Base-by-base conservation (phyloP, 2,113 vertebrate species). In the Odobenus rosmarus region DNA sequence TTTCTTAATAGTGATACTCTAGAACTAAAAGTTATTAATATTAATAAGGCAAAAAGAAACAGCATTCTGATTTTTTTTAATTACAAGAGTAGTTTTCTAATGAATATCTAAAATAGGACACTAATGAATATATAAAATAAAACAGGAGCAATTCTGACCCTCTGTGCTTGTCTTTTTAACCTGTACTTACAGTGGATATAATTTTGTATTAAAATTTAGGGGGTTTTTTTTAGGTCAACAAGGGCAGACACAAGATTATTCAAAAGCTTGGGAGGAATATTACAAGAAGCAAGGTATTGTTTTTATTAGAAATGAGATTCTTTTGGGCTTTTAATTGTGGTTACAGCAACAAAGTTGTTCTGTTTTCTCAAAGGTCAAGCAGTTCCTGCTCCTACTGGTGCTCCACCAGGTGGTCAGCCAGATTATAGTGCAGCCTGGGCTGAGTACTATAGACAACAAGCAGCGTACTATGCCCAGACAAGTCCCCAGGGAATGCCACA, bases 371-470 rank as follows among this genome's bases (percentile, higher is more conserved):
- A 92, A 99, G 99, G 99, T 97, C 99, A 99, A 95, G 98, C 99
- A 0, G 99, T 99, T 42, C 99, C 99, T 61, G 99, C 99, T 90
- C 99, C 99, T 21, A 97, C 99, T 0, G 99, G 99, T 90, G 98
- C 99, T 59, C 99, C 99, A 14, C 99, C 99, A 0, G 99, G 99
- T 28, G 99, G 99, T 42, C 99, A 99, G 97, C 99, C 99, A 0
- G 99, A 99, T 98, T 99, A 99, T 98, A 99, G 99, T 23, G 99
- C 99, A 0, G 99, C 99, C 5, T 99, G 99, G 99, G 99, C 99
- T 0, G 99, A 99, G 97, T 99, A 99, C 98, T 99, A 99, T 98
- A 98, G 99, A 95, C 99, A 99, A 14, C 99, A 99, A 98, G 99
- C 99, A 1, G 99, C 99, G 0, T 99, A 99, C 98, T 99, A 99